Percentiles rank a stretch among this genome's conserved stretches.
Conservation (phyloP, 2,113 vertebrate species). For the Protobothrops mucrosquamatus region DNA sequence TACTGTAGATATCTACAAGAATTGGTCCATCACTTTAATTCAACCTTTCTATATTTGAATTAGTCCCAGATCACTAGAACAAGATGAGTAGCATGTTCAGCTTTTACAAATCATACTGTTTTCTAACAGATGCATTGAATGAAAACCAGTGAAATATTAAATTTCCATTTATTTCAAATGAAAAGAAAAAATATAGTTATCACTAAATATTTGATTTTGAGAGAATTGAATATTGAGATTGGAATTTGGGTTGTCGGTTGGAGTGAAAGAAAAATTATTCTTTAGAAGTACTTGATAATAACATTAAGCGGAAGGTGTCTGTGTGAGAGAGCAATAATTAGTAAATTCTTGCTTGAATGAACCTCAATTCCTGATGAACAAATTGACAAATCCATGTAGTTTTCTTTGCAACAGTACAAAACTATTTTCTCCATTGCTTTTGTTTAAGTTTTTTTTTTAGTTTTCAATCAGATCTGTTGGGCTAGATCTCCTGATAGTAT, state of each 20-base stretch:
- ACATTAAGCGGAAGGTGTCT: not conserved
- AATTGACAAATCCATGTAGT: not conserved
- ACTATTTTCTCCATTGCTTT: not conserved
- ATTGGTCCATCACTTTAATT: not conserved
- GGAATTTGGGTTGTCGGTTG: not conserved
- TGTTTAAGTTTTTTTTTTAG: not conserved
- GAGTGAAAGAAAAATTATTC: not conserved
- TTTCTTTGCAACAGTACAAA: not conserved
- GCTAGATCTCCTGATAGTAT: not conserved
- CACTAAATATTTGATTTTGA: not conserved
- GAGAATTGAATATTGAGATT: not conserved
- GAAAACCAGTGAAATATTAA: not conserved
- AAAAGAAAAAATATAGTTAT: not conserved
- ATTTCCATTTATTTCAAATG: not conserved
- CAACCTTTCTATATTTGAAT: not conserved
- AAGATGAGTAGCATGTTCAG: too few relatives aligned
- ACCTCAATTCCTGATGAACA: not conserved
- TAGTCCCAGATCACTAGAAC: not conserved
- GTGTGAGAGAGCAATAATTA: not conserved
- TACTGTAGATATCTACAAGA: not conserved
- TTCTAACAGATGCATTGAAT: not conserved
- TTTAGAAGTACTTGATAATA: not conserved
- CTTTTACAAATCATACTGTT: not conserved
- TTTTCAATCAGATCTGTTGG: not conserved
- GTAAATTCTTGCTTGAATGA: not conserved